These are phyloP conservation scores for Melanotaenia boesemani DNA, from an alignment of 2,797 vertebrate species.

Conservation along the genomic window DNA sequence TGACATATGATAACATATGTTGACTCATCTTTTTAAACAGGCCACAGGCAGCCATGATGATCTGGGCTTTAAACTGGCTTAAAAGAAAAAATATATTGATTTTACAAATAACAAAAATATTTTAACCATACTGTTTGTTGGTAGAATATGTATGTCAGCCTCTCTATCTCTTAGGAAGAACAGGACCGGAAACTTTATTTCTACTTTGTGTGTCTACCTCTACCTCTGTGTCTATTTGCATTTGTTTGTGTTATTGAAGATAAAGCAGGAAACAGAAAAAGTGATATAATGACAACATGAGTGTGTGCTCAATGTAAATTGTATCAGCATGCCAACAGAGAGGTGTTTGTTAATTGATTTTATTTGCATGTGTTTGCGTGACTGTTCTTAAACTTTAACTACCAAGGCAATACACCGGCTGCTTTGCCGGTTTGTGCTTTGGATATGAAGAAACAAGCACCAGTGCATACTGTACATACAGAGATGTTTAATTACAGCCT, in stretches of 20 bases:
- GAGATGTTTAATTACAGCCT: slow-evolving; percentile 37
- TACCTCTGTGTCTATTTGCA: slow-evolving; percentile 30
- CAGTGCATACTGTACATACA: slow-evolving; percentile 43
- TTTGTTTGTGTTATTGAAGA: slow-evolving; percentile 48
- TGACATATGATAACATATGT: slow-evolving; percentile 2
- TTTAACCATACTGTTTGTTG: slow-evolving; percentile 40
- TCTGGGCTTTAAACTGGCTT: slow-evolving; percentile 11
- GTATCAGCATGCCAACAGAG: slow-evolving; percentile 10
- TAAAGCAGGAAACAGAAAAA: slow-evolving; percentile 10
- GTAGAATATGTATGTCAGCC: slow-evolving; percentile 16
- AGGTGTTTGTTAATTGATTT: slow-evolving; percentile 25
- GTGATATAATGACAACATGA: neutral
- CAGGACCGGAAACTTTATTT: slow-evolving; percentile 32
- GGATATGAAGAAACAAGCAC: slow-evolving; percentile 34
- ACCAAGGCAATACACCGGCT: slow-evolving; percentile 34
- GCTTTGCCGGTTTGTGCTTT: slow-evolving; percentile 41
- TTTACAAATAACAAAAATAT: slow-evolving; percentile 25
- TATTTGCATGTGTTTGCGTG: slow-evolving; percentile 25
- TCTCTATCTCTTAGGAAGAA: slow-evolving; percentile 29
- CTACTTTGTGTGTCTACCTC: slow-evolving; percentile 32
- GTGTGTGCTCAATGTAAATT: slow-evolving; percentile 14
- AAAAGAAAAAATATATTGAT: slow-evolving; percentile 22
- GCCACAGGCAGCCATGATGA: neutral
- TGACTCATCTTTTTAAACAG: slow-evolving; percentile 20
- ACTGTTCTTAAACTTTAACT: slow-evolving; percentile 22